Percentiles rank a stretch among this genome's conserved stretches.
These are phyloP conservation scores for Hydrochoerus hydrochaeris DNA, from an alignment of 2,113 vertebrate species.

Conservation along the genomic window DNA sequence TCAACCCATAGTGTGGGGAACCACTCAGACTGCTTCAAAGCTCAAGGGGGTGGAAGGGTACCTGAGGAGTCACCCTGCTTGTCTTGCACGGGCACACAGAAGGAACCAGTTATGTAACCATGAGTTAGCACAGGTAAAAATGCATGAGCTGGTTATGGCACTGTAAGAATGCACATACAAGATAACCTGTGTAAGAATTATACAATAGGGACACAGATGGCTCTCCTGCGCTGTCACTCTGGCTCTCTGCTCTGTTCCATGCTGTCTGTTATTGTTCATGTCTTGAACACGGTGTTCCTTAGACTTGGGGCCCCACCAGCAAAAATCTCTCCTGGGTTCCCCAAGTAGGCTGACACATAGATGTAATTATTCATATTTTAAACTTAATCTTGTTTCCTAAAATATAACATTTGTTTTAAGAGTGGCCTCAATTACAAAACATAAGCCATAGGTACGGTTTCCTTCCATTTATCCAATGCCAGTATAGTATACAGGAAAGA, in stretches of 20 bases:
- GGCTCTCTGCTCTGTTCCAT: background rate
- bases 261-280: background rate
- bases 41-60: no score
- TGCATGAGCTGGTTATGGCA: no score
- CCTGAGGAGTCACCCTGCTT: background rate
- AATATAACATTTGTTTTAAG: background rate
- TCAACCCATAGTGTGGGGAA: background rate
- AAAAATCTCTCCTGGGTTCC: background rate
- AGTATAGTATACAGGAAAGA: background rate
- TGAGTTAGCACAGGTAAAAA: background rate
- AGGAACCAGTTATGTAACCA: no score
- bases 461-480: background rate
- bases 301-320: background rate
- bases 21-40: background rate
- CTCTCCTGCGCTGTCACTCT: no score
- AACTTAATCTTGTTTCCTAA: background rate
- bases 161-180: background rate
- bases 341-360: no score
- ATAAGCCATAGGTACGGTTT: background rate
- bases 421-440: background rate
- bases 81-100: no score
- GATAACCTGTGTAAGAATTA: background rate
- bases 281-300: background rate
- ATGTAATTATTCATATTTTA: slow-evolving; percentile 41
- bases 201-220: background rate